Conservation (phyloP, 2,797 vertebrate species). For the Anguilla anguilla region DNA sequence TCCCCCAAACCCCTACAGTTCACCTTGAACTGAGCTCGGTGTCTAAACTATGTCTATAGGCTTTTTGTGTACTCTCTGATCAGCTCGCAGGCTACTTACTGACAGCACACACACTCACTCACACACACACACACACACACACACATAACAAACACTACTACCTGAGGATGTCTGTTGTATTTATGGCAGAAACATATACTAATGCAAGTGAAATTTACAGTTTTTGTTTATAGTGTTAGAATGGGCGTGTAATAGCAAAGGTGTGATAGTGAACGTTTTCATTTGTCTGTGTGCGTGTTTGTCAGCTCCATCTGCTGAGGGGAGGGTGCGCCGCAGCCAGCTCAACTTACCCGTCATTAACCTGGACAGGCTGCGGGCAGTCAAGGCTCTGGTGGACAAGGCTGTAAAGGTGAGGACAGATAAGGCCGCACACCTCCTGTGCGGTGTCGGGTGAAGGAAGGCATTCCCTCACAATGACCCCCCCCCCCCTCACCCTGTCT, state of each 20-base stretch:
- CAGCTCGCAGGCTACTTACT: background rate
- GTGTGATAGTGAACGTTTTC: background rate
- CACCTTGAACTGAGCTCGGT: background rate
- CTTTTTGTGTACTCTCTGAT: no score
- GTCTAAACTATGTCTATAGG: no score
- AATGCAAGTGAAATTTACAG: background rate
- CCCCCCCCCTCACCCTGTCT: background rate
- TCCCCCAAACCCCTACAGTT: background rate
- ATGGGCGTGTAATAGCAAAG: background rate
- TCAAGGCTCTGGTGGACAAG: slow-evolving; percentile 73
- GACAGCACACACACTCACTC: background rate
- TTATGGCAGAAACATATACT: background rate
- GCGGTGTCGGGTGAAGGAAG: background rate
- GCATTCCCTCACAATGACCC: background rate
- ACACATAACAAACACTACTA: background rate
- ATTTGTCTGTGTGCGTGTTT: slow-evolving; percentile 38
- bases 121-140: background rate
- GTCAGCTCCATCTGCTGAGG: slow-evolving; percentile 49
- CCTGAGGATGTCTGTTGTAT: background rate
- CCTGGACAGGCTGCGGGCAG: slow-evolving; percentile 68
- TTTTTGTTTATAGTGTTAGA: background rate
- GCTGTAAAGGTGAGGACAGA: slow-evolving; percentile 75
- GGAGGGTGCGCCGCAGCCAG: slow-evolving; percentile 48
- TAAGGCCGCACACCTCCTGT: background rate
- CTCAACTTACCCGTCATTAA: slow-evolving; percentile 53